Percentiles rank a stretch among this genome's conserved stretches.
Evolutionary conservation across 2,797 vertebrate genomes (phyloP).

Genomic region (Xyrichtys novacula): DNA sequence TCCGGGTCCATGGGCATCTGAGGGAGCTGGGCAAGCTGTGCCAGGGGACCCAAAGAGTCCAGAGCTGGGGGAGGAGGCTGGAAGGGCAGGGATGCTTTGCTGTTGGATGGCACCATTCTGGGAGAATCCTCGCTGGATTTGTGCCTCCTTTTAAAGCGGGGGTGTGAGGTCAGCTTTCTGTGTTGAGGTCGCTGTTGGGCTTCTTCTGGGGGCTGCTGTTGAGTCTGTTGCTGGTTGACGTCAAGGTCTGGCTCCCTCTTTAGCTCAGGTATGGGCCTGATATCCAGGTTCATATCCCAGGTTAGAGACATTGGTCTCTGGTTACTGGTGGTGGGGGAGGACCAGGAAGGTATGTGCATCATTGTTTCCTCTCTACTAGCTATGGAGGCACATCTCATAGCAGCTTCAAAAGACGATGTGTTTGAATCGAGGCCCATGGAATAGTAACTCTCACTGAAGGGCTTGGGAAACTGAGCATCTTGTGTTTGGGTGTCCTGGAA

Average conservation of each 20-base stretch:
- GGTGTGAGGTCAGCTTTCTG: slow-evolving; percentile 92
- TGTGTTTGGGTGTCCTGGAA: slow-evolving; percentile 70
- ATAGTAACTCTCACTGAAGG: slow-evolving; percentile 67
- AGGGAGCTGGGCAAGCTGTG: slow-evolving; percentile 91
- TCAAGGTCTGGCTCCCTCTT: slow-evolving; percentile 78
- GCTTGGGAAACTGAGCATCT: slow-evolving; percentile 68
- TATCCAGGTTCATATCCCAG: slow-evolving; percentile 76
- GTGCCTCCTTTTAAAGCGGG: slow-evolving; percentile 96
- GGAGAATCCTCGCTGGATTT: slow-evolving; percentile 95
- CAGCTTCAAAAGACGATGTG: slow-evolving; percentile 54
- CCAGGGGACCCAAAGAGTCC: slow-evolving; percentile 88
- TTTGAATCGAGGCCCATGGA: slow-evolving; percentile 67
- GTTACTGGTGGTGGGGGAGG: slow-evolving; percentile 45
- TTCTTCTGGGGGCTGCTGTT: slow-evolving; percentile 63
- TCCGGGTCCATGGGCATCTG: slow-evolving; percentile 99
- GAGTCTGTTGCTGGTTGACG: slow-evolving; percentile 58
- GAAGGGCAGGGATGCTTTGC: slow-evolving; percentile 89
- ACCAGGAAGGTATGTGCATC: slow-evolving; percentile 52
- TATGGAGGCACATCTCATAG: slow-evolving; percentile 64
- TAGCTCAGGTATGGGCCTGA: slow-evolving; percentile 70
- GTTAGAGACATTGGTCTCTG: slow-evolving; percentile 60
- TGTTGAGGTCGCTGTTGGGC: slow-evolving; percentile 84
- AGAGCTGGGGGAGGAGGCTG: slow-evolving; percentile 92
- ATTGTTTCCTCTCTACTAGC: slow-evolving; percentile 69
- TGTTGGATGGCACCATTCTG: slow-evolving; percentile 89